These are phyloP conservation scores for Ceryle rudis DNA, from an alignment of 2,797 vertebrate genomes.

Conservation along the genomic window DNA sequence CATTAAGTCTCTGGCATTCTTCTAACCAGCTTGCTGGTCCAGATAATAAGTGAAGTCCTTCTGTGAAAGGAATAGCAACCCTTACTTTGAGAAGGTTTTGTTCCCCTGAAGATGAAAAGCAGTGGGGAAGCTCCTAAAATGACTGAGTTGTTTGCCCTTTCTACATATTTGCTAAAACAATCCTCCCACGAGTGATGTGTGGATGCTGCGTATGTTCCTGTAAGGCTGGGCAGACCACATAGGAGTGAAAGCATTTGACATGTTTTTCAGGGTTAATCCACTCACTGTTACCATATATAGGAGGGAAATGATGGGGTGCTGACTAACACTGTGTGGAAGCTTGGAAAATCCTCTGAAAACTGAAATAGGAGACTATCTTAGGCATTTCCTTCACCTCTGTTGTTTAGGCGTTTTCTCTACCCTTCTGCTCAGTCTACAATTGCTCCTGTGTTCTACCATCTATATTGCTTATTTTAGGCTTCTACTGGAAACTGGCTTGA, in stretches of 20 bases:
- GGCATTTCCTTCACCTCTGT: constrained; percentile 67
- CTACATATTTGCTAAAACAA: not conserved
- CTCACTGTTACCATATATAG: constrained; percentile 59
- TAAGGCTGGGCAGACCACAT: not conserved
- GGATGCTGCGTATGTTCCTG: not conserved
- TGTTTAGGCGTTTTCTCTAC: constrained; percentile 31
- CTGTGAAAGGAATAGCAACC: not conserved
- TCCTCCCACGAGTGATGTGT: not conserved
- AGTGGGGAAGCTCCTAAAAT: not conserved
- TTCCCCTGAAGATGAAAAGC: not conserved
- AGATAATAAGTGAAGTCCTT: not conserved
- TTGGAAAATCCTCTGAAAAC: constrained; percentile 70
- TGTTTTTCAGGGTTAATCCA: constrained; percentile 42
- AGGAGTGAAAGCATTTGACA: constrained; percentile 19
- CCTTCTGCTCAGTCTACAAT: constrained; percentile 58
- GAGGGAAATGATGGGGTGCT: constrained; percentile 73
- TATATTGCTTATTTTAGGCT: constrained; percentile 46
- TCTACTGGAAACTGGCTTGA: constrained; percentile 25
- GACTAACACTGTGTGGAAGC: constrained; percentile 72
- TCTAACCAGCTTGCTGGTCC: not conserved
- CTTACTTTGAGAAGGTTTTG: not conserved
- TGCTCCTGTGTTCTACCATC: constrained; percentile 41
- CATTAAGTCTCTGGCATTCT: not conserved
- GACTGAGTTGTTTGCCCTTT: not conserved
- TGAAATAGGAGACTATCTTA: constrained; percentile 73